Percentiles rank a stretch among this genome's conserved stretches.
Evolutionary conservation across 2,888 invertebrate genomes (phyloP).

Genomic region (Drosophila nr. perissopoda): DNA sequence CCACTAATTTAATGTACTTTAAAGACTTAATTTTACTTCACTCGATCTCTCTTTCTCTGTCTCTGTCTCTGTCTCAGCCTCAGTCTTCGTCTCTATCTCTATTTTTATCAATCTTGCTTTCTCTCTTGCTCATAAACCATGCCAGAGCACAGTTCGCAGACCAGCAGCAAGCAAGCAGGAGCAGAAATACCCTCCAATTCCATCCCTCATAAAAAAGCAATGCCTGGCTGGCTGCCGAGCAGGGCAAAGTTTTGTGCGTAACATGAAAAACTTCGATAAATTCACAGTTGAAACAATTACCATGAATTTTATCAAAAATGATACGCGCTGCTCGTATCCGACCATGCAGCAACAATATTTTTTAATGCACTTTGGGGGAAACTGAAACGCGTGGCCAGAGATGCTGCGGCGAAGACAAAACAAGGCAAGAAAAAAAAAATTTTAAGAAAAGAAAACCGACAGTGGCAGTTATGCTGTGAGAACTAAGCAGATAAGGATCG

Average conservation of each 20-base stretch:
- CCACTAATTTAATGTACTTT: slow-evolving; percentile 57
- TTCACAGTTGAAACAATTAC: slow-evolving; percentile 81
- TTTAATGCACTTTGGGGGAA: slow-evolving; percentile 81
- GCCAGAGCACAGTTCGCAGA: background rate
- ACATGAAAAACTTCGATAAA: slow-evolving; percentile 81
- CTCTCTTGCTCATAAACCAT: slow-evolving; percentile 4
- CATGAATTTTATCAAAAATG: slow-evolving; percentile 81
- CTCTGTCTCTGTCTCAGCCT: background rate
- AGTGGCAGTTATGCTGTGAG: slow-evolving; percentile 50
- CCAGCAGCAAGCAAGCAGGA: slow-evolving; percentile 5
- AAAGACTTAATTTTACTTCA: slow-evolving; percentile 47
- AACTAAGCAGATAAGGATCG: slow-evolving; percentile 75
- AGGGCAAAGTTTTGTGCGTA: slow-evolving; percentile 77
- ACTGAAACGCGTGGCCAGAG: slow-evolving; percentile 62
- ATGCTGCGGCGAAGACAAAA: slow-evolving; percentile 10
- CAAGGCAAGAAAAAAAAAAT: slow-evolving; percentile 11
- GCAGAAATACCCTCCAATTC: slow-evolving; percentile 15
- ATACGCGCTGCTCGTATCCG: slow-evolving; percentile 79
- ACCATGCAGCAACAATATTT: slow-evolving; percentile 81
- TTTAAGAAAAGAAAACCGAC: slow-evolving; percentile 50
- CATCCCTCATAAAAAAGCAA: slow-evolving; percentile 60
- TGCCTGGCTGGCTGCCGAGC: slow-evolving; percentile 49
- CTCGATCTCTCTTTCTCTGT: background rate
- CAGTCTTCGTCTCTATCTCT: background rate
- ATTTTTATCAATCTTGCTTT: background rate